Evolutionary conservation across 1,140 invertebrate genomes (phyloP).

Genomic region (Drosophila nigromelanica): DNA sequence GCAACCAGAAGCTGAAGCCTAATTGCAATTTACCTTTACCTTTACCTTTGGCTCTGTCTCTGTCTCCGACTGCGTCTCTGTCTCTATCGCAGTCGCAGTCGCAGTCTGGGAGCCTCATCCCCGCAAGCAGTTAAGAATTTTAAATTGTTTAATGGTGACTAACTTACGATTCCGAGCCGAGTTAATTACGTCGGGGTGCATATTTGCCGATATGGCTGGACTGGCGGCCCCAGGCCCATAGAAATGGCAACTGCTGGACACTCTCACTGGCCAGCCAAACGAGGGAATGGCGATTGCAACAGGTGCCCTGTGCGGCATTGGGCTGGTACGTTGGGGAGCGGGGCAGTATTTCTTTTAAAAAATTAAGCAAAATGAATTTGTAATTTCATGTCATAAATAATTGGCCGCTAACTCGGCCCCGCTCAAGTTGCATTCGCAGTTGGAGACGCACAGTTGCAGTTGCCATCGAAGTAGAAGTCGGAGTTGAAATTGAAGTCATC

Average conservation of each 20-base stretch:
- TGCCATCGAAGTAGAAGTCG: slow-evolving; percentile 14
- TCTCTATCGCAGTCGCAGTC: neutral
- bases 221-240: slow-evolving; percentile 53
- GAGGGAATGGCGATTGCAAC: slow-evolving; percentile 36
- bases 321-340: neutral
- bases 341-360: slow-evolving; percentile 69
- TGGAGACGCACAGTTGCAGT: slow-evolving; percentile 32
- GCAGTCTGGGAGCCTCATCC: slow-evolving; percentile 24
- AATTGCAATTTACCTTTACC: slow-evolving; percentile 79
- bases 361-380: slow-evolving; percentile 84
- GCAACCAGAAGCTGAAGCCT: slow-evolving; percentile 80
- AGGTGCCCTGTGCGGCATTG: slow-evolving; percentile 43
- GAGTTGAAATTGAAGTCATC: slow-evolving; percentile 27
- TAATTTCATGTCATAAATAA: slow-evolving; percentile 84
- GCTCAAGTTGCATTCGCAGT: slow-evolving; percentile 29
- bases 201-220: slow-evolving; percentile 72
- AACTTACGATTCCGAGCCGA: slow-evolving; percentile 80
- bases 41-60: slow-evolving; percentile 25
- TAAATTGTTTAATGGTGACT: slow-evolving; percentile 83
- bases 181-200: slow-evolving; percentile 81
- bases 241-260: slow-evolving; percentile 50
- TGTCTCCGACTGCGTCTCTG: neutral
- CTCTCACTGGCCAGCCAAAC: slow-evolving; percentile 46
- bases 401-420: slow-evolving; percentile 74
- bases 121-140: slow-evolving; percentile 72